These are phyloP conservation scores for Choloepus hoffmanni DNA, from an alignment of 2,113 vertebrate genomes.

Conservation along the genomic window DNA sequence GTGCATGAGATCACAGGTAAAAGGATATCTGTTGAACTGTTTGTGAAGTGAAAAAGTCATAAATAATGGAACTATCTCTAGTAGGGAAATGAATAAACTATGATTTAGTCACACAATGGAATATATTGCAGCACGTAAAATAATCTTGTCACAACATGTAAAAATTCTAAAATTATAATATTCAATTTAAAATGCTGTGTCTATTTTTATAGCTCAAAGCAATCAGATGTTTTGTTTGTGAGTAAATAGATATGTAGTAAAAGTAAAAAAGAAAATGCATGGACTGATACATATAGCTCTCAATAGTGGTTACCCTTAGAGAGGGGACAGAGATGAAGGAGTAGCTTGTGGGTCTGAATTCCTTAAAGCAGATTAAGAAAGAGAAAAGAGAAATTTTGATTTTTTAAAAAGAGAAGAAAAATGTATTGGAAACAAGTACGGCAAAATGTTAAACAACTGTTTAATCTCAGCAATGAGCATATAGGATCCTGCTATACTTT, in stretches of 20 bases:
- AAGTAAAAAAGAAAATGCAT: neutral
- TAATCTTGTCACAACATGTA: neutral
- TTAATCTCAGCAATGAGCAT: neutral
- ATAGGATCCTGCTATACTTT: neutral
- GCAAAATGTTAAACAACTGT: neutral
- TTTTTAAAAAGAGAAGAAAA: neutral
- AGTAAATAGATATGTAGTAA: neutral
- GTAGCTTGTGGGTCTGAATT: neutral
- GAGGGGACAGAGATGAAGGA: neutral
- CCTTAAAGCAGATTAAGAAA: neutral
- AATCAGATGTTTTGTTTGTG: neutral
- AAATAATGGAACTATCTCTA: neutral
- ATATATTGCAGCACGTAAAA: neutral
- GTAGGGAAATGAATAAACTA: neutral
- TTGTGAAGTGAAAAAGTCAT: neutral
- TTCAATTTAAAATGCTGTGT: neutral
- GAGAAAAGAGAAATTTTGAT: neutral
- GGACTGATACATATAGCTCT: neutral
- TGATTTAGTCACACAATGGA: neutral
- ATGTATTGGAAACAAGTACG: neutral
- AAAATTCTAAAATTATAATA: neutral
- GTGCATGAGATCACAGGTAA: neutral
- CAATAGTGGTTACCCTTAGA: neutral
- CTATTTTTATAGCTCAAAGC: neutral
- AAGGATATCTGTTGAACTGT: accelerated